Conservation (phyloP, 2,888 invertebrate species). For the Mesochorus sp. region DNA sequence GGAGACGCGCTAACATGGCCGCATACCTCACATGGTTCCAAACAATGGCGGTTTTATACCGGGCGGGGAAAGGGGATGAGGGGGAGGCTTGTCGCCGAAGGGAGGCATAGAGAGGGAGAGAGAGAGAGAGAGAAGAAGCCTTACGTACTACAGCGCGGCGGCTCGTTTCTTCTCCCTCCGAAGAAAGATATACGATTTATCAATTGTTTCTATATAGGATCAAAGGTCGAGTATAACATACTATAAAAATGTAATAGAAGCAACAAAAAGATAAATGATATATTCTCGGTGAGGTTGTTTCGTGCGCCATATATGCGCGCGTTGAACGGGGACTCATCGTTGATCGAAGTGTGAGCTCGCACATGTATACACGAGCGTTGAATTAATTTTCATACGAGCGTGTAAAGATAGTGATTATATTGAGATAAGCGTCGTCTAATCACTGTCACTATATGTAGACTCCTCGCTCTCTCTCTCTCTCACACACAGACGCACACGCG, state of each 20-base stretch:
- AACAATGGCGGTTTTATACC: constrained; percentile 80
- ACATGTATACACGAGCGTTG: constrained; percentile 17
- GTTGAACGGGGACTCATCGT: background rate
- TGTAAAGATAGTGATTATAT: constrained; percentile 58
- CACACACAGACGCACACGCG: constrained; percentile 7
- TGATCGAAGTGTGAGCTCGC: background rate
- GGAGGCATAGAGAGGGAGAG: background rate
- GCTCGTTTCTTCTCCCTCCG: background rate
- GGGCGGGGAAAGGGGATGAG: constrained; percentile 65
- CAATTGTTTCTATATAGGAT: too few species aligned
- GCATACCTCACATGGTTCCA: constrained; percentile 77
- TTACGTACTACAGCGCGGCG: background rate
- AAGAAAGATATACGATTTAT: background rate
- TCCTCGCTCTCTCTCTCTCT: too few species aligned
- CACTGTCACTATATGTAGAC: constrained; percentile 49
- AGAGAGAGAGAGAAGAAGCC: background rate
- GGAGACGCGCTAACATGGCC: constrained; percentile 77
- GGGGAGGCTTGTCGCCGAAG: constrained; percentile 9
- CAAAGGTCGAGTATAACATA: too few species aligned
- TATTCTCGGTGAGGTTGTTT: background rate
- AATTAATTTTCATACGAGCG: constrained; percentile 60
- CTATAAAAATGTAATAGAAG: too few species aligned
- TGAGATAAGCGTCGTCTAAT: constrained; percentile 57
- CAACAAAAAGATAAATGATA: too few species aligned
- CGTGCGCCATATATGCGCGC: background rate